phyloP scores from a whole-genome alignment of 2,797 vertebrate genomes.

The Lagocephalus sceleratus region DNA sequence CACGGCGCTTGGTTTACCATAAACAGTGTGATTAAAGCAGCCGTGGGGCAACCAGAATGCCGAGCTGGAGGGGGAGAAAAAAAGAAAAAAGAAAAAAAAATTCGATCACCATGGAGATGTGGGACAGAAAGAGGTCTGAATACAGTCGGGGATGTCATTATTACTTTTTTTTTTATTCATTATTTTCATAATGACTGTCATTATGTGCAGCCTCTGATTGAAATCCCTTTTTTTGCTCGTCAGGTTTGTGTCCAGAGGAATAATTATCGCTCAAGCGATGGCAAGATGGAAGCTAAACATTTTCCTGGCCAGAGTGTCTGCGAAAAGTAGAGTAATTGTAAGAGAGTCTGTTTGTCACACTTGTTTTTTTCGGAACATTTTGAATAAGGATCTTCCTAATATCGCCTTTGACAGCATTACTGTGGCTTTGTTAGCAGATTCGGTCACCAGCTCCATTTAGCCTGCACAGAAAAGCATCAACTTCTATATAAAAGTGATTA shows the following conservation, averaged over 20 bases:
- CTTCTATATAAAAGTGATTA: slow-evolving; percentile 6
- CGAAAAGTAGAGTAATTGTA: no score
- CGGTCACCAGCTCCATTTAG: not conserved
- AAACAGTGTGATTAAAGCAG: slow-evolving; percentile 69
- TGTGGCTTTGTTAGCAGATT: not conserved
- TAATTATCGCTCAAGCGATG: slow-evolving; percentile 95
- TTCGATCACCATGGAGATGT: slow-evolving; percentile 94
- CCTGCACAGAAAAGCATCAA: slow-evolving; percentile 1
- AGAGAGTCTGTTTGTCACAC: no score
- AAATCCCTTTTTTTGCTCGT: slow-evolving; percentile 94
- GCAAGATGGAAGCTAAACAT: slow-evolving; percentile 78
- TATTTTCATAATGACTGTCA: slow-evolving; percentile 94
- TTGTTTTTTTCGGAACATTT: slow-evolving; percentile 6
- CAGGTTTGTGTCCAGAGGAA: slow-evolving; percentile 92
- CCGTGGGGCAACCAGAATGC: slow-evolving; percentile 48
- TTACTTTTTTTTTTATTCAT: slow-evolving; percentile 83
- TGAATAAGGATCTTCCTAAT: not conserved
- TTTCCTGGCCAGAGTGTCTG: slow-evolving; percentile 83
- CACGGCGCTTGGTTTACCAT: slow-evolving; percentile 69
- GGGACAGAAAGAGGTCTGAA: slow-evolving; percentile 69
- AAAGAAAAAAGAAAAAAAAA: slow-evolving; percentile 20
- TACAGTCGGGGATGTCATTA: slow-evolving; percentile 94
- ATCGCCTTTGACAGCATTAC: not conserved
- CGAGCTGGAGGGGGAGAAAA: slow-evolving; percentile 22
- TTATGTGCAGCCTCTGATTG: slow-evolving; percentile 94